These are phyloP conservation scores for Catharus ustulatus DNA, from an alignment of 2,797 vertebrate species.

Conservation along the genomic window DNA sequence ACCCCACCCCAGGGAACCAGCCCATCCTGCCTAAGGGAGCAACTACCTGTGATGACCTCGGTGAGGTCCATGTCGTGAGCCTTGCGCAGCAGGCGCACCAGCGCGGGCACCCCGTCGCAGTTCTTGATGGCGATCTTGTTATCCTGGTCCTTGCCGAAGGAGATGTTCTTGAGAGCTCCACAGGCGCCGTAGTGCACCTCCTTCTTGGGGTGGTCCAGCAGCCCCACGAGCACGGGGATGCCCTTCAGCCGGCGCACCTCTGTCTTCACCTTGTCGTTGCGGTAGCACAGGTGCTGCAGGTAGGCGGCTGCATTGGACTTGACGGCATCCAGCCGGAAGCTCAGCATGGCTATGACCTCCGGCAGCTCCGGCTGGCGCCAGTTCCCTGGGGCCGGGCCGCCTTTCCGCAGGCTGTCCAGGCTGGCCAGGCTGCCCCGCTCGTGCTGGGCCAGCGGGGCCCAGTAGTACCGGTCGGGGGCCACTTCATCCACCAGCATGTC, in stretches of 20 bases:
- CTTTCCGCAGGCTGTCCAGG: constrained; percentile 92
- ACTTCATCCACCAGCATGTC: constrained; percentile 89
- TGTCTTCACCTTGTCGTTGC: constrained; percentile 92
- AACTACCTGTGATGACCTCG: constrained; percentile 90
- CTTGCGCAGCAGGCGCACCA: constrained; percentile 90
- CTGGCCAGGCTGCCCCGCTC: constrained; percentile 95
- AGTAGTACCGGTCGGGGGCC: constrained; percentile 87
- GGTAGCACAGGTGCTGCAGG: constrained; percentile 94
- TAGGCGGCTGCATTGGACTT: constrained; percentile 94
- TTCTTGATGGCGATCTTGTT: constrained; percentile 99
- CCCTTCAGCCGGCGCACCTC: constrained; percentile 88
- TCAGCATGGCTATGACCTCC: constrained; percentile 95
- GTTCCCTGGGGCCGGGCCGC: constrained; percentile 74
- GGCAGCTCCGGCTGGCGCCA: constrained; percentile 96
- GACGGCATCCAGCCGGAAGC: constrained; percentile 91
- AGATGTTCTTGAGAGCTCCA: constrained; percentile 97
- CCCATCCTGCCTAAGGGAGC: background rate
- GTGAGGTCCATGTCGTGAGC: constrained; percentile 91
- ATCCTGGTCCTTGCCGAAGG: constrained; percentile 91
- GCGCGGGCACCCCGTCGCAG: constrained; percentile 91
- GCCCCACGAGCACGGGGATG: constrained; percentile 89
- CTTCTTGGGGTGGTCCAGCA: constrained; percentile 93
- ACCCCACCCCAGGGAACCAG: fast-evolving
- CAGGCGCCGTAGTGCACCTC: constrained; percentile 94
- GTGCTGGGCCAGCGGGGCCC: constrained; percentile 90